These are phyloP conservation scores for Euzetes globulus DNA, from an alignment of 2,888 invertebrate species.

Conservation along the genomic window DNA sequence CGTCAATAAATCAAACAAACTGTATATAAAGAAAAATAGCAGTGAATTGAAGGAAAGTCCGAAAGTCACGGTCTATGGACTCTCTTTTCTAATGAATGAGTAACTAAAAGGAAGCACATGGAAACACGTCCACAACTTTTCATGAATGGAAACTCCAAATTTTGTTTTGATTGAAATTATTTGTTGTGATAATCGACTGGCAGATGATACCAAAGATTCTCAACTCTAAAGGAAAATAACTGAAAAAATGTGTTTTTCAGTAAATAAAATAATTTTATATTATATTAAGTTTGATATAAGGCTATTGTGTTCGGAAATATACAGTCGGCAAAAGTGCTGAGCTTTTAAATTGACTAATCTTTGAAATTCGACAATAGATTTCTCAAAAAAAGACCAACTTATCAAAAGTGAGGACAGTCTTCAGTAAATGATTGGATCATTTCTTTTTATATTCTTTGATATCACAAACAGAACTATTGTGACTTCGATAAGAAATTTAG, in stretches of 20 bases:
- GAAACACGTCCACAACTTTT: slow-evolving; percentile 19
- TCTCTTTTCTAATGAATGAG: slow-evolving; percentile 2
- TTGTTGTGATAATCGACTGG: not conserved
- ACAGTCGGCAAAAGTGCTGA: not conserved
- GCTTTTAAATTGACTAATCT: slow-evolving; percentile 13
- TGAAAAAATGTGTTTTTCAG: slow-evolving; percentile 5
- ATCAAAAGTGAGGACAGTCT: not conserved
- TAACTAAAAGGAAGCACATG: slow-evolving; percentile 9
- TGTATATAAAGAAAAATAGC: not conserved
- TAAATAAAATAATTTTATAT: not conserved
- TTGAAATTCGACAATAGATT: slow-evolving; percentile 22
- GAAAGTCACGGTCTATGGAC: not conserved
- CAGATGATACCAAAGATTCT: not conserved
- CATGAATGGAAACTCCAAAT: not conserved
- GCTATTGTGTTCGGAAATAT: not conserved
- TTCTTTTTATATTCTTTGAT: slow-evolving; percentile 20
- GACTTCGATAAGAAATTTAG: not conserved
- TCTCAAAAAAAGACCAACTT: not conserved
- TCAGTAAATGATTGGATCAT: slow-evolving; percentile 7
- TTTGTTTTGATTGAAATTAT: not conserved
- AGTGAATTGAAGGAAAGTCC: not conserved
- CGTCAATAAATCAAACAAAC: not conserved
- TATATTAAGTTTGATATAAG: not conserved
- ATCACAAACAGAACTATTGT: slow-evolving; percentile 23
- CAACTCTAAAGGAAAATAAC: not conserved